Evolutionary conservation across 1,140 invertebrate genomes (phyloP), one percentile per base, ranked within the genome.

Genomic region (Heliconius hermathena): DNA sequence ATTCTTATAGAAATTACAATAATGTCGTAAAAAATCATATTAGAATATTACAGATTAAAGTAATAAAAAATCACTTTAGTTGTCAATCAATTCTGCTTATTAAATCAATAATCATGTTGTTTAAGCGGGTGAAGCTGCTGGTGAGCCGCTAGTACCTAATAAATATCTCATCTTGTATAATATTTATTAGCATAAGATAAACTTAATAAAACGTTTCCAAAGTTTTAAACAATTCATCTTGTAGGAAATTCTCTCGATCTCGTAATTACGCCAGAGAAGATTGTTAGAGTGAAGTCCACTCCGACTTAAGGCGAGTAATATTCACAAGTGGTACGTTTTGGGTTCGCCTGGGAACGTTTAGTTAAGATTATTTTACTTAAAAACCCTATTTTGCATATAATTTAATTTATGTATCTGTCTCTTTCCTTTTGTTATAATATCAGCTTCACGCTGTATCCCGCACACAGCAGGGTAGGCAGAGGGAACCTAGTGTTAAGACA

Each of bases 221-320:
- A 66, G 22, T 66, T 66, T 66, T 66, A 66, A 66, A 29, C 60
- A 66, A 66, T 66, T 66, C 26, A 66, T 66, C n/a, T 66, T 66
- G 60, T 9, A 29, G 54, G 22, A 66, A 66, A 66, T 66, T 66
- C 57, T 66, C 57, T 66, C 22, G 57, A 29, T 29, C 22, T 66
- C 22, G 57, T 22, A 66, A 66, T 66, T 66, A 26, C 60, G 60
- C 60, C 26, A 66, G 13, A 66, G 60, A 66, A 66, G 22, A 66
- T 66, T 66, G 60, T 66, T 66, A 66, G 13, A 66, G 60, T 66
- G 26, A 66, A 66, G 60, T 66, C n/a, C 57, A 66, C 60, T 66
- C 60, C 26, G 26, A 66, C 11, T 66, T 66, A 66, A 66, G 3
- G 8, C 60, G 60, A 66, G 29, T 29, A 66, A 66, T 66, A 29